Evolutionary conservation across 2,888 invertebrate genomes (phyloP).

Genomic region (Xestia c-nigrum): DNA sequence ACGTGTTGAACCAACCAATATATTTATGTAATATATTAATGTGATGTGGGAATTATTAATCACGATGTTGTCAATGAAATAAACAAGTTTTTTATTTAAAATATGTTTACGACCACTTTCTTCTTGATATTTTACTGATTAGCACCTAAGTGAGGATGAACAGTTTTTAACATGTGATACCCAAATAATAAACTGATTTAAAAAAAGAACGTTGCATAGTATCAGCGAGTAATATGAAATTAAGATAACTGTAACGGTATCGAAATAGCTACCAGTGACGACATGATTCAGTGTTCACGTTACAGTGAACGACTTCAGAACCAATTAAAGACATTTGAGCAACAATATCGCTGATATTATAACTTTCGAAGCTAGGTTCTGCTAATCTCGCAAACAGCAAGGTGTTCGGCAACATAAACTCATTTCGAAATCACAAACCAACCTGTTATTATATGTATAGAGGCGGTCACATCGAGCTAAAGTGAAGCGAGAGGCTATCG

Average conservation of each 20-base stretch:
- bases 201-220: neutral
- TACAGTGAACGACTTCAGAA: constrained; percentile 37
- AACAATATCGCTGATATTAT: constrained; percentile 44
- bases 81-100: constrained; percentile 34
- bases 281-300: constrained; percentile 31
- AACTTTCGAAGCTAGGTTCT: constrained; percentile 40
- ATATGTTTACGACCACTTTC: constrained; percentile 33
- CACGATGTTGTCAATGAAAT: constrained; percentile 42
- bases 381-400: constrained; percentile 46
- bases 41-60: constrained; percentile 42
- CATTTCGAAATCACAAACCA: constrained; percentile 61
- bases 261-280: constrained; percentile 23
- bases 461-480: constrained; percentile 35
- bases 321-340: constrained; percentile 39
- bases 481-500: constrained; percentile 53
- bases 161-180: neutral
- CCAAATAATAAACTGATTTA: neutral
- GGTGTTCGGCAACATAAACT: constrained; percentile 48
- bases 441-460: constrained; percentile 47
- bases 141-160: neutral
- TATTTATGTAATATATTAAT: constrained; percentile 43
- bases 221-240: constrained; percentile 2
- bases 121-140: constrained; percentile 26
- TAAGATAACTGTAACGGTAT: constrained; percentile 16
- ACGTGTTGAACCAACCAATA: constrained; percentile 13